These are phyloP conservation scores for Crenichthys baileyi DNA, from an alignment of 2,797 vertebrate genomes.

Conservation along the genomic window DNA sequence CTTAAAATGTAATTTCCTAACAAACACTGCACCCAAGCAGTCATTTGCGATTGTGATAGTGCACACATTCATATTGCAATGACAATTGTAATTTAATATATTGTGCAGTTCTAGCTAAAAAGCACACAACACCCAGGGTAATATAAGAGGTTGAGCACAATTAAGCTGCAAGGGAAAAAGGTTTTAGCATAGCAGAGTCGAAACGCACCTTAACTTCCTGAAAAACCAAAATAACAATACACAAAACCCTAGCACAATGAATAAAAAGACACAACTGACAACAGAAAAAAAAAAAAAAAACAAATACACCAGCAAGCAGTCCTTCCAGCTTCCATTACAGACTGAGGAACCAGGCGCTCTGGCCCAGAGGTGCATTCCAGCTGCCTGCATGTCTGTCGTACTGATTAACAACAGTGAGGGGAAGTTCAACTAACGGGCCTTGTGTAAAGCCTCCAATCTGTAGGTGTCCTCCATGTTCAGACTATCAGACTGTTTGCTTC, in stretches of 20 bases:
- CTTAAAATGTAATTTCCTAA: neutral
- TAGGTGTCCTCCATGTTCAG: neutral
- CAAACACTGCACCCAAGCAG: neutral
- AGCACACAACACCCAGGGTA: neutral
- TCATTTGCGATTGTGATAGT: neutral
- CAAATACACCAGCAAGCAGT: constrained; percentile 12
- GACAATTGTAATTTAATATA: neutral
- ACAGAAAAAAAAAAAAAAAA: neutral
- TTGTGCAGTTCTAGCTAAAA: neutral
- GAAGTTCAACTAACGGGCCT: neutral
- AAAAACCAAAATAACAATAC: neutral
- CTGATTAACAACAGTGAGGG: constrained; percentile 33
- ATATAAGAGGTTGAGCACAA: neutral
- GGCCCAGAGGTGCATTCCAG: constrained; percentile 64
- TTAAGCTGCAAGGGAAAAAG: neutral
- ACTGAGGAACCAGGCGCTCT: constrained; percentile 34
- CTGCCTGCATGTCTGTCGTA: constrained; percentile 37
- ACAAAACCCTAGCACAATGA: neutral
- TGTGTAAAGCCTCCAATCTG: neutral
- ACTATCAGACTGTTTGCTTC: neutral
- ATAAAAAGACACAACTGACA: neutral
- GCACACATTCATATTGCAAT: too few species aligned
- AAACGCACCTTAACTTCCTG: neutral
- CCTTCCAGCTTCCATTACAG: constrained; percentile 23
- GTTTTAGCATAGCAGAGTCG: neutral